Base-by-base conservation (phyloP, 1,140 invertebrate genomes). In the Tyrophagus putrescentiae region DNA sequence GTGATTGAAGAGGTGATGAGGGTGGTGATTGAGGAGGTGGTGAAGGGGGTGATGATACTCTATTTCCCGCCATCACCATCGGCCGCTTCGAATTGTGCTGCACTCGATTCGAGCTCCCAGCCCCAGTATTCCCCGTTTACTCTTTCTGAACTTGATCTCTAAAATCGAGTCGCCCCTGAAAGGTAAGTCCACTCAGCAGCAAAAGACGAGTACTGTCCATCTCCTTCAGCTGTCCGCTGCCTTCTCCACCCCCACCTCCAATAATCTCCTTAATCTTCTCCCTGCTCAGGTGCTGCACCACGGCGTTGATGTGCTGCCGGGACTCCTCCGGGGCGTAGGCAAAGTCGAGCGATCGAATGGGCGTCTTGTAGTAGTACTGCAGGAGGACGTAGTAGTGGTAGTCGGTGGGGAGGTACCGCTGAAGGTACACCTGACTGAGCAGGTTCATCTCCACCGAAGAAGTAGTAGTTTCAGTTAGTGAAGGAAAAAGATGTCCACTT, bases 251-350 rank as follows among this genome's bases (percentile, higher is more conserved):
- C n/a, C n/a, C n/a, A n/a, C n/a, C n/a, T n/a, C n/a, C n/a, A n/a
- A n/a, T n/a, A n/a, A 75, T 65, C 48, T 72, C 65, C 34, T 69
- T 67, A 13, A 75, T 72, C 63, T 69, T 72, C 13, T 65, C 64
- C n/a, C 68, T 61, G 18, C 72, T 74, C 63, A 70, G 65, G 16
- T 67, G 64, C 32, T 67, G 66, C 5, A 75, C 69, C 64, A 72
- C 72, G 0, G 66, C 57, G 64, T 74, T 75, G 6, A 75, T 74
- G 41, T 68, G 65, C 27, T 67, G 57, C 27, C 68, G 62, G 13
- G 69, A 65, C 52, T 64, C 66, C 57, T 68, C 66, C 5, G 60
- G 64, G 28, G 64, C 65, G 50, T 66, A 58, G 16, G 58, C 60
- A 45, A 69, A 69, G 57, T 69, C 68, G 3, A 68, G 18, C 1